phyloP scores from a whole-genome alignment of 1,140 invertebrate genomes.

The Trachymyrmex cornetzi region DNA sequence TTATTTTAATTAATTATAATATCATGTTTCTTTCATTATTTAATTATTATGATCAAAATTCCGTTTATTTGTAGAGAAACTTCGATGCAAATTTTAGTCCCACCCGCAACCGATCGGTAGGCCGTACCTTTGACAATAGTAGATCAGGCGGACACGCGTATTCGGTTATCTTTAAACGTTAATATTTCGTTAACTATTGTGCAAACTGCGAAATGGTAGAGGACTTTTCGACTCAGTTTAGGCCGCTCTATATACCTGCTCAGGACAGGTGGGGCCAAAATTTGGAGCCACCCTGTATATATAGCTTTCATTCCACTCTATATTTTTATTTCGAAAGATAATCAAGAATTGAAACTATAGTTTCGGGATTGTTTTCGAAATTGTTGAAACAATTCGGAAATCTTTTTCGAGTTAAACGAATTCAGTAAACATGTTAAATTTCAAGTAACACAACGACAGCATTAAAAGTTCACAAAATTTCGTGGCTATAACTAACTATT shows the following conservation, averaged over 20 bases:
- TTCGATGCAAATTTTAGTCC: background rate
- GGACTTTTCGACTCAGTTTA: too few species aligned
- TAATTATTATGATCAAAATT: background rate
- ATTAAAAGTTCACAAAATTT: conserved; percentile 11
- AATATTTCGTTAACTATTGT: too few species aligned
- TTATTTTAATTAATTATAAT: background rate
- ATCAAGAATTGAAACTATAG: conserved; percentile 2
- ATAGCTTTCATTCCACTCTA: background rate
- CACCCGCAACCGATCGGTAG: too few species aligned
- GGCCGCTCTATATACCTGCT: too few species aligned
- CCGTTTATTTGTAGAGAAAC: background rate
- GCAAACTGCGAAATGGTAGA: too few species aligned
- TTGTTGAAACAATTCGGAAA: background rate
- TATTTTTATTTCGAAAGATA: background rate
- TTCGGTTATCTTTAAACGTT: too few species aligned
- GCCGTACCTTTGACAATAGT: too few species aligned
- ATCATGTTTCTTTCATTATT: background rate
- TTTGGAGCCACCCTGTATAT: too few species aligned
- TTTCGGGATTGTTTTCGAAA: background rate
- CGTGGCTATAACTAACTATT: background rate
- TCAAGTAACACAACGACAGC: background rate
- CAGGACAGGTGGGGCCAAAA: too few species aligned
- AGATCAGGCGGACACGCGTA: too few species aligned
- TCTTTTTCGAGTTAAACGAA: background rate
- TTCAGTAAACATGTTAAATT: conserved; percentile 9